Evolutionary conservation across 2,888 invertebrate genomes (phyloP).

Genomic region (Leucophenga maculata): DNA sequence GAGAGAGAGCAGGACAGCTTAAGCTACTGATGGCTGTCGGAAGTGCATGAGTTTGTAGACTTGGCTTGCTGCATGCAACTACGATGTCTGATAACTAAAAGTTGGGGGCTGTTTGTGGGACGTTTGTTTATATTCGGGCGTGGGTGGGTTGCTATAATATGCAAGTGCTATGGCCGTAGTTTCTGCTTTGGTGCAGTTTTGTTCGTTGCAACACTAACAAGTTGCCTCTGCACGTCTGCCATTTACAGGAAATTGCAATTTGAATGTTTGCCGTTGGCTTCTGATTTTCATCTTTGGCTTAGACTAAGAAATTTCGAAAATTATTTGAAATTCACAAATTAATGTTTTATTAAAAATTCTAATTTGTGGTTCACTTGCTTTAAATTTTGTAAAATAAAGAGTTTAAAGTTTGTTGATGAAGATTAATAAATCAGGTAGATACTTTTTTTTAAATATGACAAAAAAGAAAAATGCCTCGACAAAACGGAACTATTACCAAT

Average conservation of each 20-base stretch:
- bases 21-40: not conserved
- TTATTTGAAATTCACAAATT: too few relatives aligned
- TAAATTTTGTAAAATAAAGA: too few relatives aligned
- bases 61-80: not conserved
- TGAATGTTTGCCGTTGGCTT: conserved; percentile 18
- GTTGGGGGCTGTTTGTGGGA: not conserved
- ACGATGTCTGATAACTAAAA: not conserved
- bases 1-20: too few relatives aligned
- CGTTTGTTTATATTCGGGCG: not conserved
- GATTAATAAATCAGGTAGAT: too few relatives aligned
- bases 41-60: not conserved
- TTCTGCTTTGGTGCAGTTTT: not conserved
- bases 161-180: not conserved
- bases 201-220: not conserved
- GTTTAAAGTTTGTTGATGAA: too few relatives aligned
- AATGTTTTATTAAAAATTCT: too few relatives aligned
- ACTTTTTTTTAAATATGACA: too few relatives aligned
- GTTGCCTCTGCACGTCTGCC: not conserved
- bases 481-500: too few relatives aligned
- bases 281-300: not conserved
- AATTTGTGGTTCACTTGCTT: too few relatives aligned
- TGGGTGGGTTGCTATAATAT: not conserved
- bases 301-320: too few relatives aligned
- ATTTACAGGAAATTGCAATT: conserved; percentile 21
- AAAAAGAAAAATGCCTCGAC: too few relatives aligned